Conservation (phyloP, 2,113 vertebrate species). For the Actenoides lindsayi region DNA sequence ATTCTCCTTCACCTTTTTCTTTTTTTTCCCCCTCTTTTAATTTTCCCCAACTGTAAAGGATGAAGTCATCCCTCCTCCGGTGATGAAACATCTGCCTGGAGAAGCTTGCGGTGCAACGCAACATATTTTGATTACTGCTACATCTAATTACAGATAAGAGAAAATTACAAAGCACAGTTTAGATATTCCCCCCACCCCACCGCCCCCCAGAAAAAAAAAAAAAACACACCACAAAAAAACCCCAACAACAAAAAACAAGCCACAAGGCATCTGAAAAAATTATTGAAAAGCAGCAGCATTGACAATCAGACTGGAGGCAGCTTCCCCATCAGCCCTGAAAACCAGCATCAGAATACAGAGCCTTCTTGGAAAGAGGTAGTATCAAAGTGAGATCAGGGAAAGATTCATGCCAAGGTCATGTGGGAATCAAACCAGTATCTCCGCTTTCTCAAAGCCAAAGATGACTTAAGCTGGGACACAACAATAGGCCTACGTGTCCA, state of each 20-base stretch:
- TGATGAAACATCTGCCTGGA: conserved; percentile 63
- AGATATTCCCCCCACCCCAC: background rate
- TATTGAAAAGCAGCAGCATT: conserved; percentile 13
- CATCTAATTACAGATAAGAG: conserved; percentile 50
- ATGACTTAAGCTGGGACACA: background rate
- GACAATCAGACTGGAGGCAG: background rate
- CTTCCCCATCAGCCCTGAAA: conserved; percentile 21
- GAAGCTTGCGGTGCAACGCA: conserved; percentile 48
- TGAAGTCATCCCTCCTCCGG: conserved; percentile 54
- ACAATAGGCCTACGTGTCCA: fast-evolving
- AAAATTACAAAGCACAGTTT: conserved; percentile 20
- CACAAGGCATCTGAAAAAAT: conserved; percentile 12
- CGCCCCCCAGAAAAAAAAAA: too few relatives aligned
- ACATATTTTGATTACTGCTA: conserved; percentile 55
- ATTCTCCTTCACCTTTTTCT: background rate
- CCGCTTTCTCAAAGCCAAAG: background rate
- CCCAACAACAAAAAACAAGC: too few relatives aligned
- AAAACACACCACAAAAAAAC: too few relatives aligned
- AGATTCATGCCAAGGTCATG: background rate
- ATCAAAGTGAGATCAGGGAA: background rate
- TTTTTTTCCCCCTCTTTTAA: conserved; percentile 1
- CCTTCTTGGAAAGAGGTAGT: background rate
- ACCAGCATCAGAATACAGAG: background rate
- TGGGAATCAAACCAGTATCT: background rate
- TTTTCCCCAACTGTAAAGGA: conserved; percentile 54